These are phyloP conservation scores for Halcyon leucocephala DNA, from an alignment of 2,797 vertebrate genomes.

Conservation along the genomic window DNA sequence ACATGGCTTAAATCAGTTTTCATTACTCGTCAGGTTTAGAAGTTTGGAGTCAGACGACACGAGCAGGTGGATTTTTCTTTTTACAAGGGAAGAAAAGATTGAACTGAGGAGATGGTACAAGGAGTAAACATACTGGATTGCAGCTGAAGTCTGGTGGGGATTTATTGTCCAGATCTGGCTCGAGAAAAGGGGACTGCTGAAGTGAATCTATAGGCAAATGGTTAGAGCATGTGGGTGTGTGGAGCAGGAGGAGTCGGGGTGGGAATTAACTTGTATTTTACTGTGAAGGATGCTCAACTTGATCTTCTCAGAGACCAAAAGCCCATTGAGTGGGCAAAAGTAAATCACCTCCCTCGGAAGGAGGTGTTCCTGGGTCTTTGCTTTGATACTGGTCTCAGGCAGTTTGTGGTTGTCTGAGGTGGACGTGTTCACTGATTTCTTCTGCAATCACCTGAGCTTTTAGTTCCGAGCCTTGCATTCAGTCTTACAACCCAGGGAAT, in stretches of 20 bases:
- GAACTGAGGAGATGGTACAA: background rate
- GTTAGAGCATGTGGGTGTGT: rapidly evolving
- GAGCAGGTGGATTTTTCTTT: background rate
- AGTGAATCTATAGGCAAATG: background rate
- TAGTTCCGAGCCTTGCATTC: background rate
- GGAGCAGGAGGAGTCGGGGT: background rate
- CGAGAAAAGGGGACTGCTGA: background rate
- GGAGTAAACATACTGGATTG: background rate
- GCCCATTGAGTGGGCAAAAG: background rate
- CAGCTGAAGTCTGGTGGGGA: background rate
- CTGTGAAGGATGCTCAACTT: background rate
- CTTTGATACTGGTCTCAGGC: rapidly evolving
- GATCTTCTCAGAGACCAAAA: background rate
- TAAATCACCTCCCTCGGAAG: background rate
- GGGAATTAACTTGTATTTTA: background rate
- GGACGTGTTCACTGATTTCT: background rate
- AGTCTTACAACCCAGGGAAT: background rate
- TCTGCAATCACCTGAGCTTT: background rate
- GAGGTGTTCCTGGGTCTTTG: background rate
- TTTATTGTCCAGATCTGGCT: background rate
- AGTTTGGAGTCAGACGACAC: background rate
- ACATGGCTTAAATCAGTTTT: rapidly evolving
- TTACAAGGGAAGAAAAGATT: background rate
- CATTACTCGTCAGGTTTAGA: background rate
- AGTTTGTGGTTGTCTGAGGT: rapidly evolving